Conservation (phyloP, 2,113 vertebrate species). For the Hemiprocne comata region DNA sequence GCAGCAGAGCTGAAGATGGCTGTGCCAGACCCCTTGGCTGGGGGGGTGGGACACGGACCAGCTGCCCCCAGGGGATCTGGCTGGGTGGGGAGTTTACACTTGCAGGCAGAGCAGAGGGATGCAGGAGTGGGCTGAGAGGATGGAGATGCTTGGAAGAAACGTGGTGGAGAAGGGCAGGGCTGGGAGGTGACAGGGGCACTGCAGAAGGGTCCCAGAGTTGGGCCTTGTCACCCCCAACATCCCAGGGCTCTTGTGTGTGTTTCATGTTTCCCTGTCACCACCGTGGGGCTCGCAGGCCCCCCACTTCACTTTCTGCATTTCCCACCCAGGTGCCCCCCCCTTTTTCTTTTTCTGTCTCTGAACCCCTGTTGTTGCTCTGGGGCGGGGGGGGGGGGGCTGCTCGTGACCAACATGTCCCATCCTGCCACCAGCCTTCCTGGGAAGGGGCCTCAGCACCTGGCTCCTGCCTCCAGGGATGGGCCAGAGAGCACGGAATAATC, state of each 20-base stretch:
- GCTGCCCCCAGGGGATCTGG: background rate
- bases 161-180: background rate
- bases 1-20: background rate
- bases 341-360: too few species aligned
- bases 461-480: background rate
- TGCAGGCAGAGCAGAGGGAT: background rate
- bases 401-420: background rate
- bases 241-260: too few species aligned
- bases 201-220: rapidly evolving
- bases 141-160: background rate
- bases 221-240: rapidly evolving
- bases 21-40: background rate
- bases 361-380: background rate
- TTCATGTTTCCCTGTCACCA: too few species aligned
- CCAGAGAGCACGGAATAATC: background rate
- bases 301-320: background rate
- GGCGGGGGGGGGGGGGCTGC: background rate
- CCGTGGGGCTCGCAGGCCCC: rapidly evolving
- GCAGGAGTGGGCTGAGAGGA: background rate
- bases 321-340: background rate
- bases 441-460: background rate
- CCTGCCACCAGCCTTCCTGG: background rate
- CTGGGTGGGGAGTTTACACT: background rate
- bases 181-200: background rate
- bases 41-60: background rate